These are phyloP conservation scores for Harpalus rubripes DNA, from an alignment of 2,888 invertebrate genomes.

Conservation along the genomic window DNA sequence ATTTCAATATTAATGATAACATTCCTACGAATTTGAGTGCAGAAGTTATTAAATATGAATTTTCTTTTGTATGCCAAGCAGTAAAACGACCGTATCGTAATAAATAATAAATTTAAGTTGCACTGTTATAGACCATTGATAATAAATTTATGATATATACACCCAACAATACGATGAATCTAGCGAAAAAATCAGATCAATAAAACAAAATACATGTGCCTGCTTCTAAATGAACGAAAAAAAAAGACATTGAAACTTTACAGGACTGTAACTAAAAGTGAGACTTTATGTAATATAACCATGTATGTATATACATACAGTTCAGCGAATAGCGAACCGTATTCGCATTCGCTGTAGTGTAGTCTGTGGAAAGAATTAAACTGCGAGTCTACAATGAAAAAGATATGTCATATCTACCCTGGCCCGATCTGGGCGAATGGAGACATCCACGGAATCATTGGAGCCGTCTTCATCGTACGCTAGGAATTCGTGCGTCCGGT, in stretches of 20 bases:
- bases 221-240: conserved; percentile 52
- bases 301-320: conserved; percentile 43
- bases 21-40: too few relatives aligned
- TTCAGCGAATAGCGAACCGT: neutral
- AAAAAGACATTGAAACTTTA: conserved; percentile 54
- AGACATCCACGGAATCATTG: conserved; percentile 80
- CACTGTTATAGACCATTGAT: neutral
- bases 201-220: conserved; percentile 43
- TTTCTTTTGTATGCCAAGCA: too few relatives aligned
- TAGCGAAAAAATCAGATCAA: conserved; percentile 27
- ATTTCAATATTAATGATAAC: too few relatives aligned
- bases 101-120: conserved; percentile 1
- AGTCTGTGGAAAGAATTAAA: conserved; percentile 16
- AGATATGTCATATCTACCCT: conserved; percentile 78
- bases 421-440: conserved; percentile 82
- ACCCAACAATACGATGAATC: conserved; percentile 34
- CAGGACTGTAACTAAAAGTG: conserved; percentile 26
- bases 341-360: conserved; percentile 24
- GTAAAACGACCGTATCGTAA: neutral
- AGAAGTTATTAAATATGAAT: too few relatives aligned
- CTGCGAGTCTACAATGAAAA: conserved; percentile 30
- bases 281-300: conserved; percentile 52
- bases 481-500: conserved; percentile 91
- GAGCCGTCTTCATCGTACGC: conserved; percentile 82
- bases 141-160: conserved; percentile 12